Conservation (phyloP, 92 coral and sea anemone species). For the Epizoanthus rinbou region DNA sequence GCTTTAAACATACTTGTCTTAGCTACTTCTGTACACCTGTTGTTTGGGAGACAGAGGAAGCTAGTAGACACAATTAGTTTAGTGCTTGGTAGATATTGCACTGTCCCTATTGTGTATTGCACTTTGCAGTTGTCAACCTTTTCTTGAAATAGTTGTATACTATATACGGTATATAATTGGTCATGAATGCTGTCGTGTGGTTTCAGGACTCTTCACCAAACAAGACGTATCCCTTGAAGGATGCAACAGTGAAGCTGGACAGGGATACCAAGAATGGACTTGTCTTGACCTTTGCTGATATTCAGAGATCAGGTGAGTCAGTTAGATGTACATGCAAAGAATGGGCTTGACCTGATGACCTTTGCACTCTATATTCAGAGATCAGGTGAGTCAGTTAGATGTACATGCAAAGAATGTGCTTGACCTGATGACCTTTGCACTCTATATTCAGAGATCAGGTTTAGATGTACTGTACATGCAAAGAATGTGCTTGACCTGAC, state of each 20-base stretch:
- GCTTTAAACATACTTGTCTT: too few species aligned
- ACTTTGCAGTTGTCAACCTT: too few species aligned
- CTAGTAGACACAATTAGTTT: too few species aligned
- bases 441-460: constrained; percentile 90
- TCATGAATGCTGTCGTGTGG: neutral
- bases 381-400: constrained; percentile 62
- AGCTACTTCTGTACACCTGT: too few species aligned
- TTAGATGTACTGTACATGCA: neutral
- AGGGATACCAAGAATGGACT: constrained; percentile 63
- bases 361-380: constrained; percentile 88
- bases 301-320: constrained; percentile 82
- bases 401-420: constrained; percentile 48
- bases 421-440: constrained; percentile 68
- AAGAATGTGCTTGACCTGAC: constrained; percentile 61
- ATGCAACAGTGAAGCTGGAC: constrained; percentile 74
- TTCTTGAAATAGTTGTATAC: too few species aligned
- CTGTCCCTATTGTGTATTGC: too few species aligned
- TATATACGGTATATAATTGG: too few species aligned
- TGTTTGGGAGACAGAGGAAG: too few species aligned
- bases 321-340: neutral
- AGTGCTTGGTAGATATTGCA: too few species aligned
- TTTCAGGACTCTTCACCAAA: constrained; percentile 75
- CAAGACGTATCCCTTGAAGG: constrained; percentile 75
- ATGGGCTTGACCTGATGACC: constrained; percentile 63
- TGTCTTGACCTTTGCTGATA: constrained; percentile 71